Evolutionary conservation across 2,797 vertebrate genomes (phyloP).

Genomic region (Ficedula albicollis): DNA sequence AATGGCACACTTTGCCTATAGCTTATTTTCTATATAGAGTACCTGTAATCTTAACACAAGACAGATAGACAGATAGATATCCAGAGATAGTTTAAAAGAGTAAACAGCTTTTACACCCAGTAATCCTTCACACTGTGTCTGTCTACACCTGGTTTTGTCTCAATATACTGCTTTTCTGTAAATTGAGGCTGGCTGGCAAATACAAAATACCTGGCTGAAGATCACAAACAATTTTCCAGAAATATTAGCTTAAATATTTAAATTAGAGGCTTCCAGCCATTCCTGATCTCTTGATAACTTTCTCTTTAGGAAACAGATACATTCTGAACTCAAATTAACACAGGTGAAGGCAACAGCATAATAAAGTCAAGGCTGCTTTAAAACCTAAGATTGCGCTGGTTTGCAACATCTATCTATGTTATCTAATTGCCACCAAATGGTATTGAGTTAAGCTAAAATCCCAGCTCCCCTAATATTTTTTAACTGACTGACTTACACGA

Average conservation of each 20-base stretch:
- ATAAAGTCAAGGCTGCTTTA: not conserved
- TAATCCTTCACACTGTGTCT: not conserved
- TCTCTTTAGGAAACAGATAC: not conserved
- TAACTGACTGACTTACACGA: not conserved
- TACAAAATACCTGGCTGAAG: not conserved
- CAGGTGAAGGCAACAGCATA: not conserved
- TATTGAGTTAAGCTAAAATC: not conserved
- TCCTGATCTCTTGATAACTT: not conserved
- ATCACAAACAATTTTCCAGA: not conserved
- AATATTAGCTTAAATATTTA: not conserved
- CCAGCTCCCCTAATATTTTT: not conserved
- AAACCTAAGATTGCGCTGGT: not conserved
- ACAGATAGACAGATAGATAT: slow-evolving; percentile 5
- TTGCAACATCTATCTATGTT: not conserved
- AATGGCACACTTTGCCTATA: not conserved
- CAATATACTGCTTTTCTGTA: not conserved
- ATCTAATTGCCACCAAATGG: not conserved
- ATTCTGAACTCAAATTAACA: not conserved
- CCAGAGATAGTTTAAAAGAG: slow-evolving; percentile 8
- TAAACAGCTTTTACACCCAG: slow-evolving; percentile 1
- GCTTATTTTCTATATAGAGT: slow-evolving; percentile 19
- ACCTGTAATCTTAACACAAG: slow-evolving; percentile 38
- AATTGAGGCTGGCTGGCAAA: not conserved
- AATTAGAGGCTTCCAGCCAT: not conserved
- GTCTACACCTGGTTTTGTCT: not conserved